Percentiles rank a stretch among this genome's conserved stretches.
Evolutionary conservation across 2,113 vertebrate species (phyloP).

Genomic region (Datnioides undecimradiatus): DNA sequence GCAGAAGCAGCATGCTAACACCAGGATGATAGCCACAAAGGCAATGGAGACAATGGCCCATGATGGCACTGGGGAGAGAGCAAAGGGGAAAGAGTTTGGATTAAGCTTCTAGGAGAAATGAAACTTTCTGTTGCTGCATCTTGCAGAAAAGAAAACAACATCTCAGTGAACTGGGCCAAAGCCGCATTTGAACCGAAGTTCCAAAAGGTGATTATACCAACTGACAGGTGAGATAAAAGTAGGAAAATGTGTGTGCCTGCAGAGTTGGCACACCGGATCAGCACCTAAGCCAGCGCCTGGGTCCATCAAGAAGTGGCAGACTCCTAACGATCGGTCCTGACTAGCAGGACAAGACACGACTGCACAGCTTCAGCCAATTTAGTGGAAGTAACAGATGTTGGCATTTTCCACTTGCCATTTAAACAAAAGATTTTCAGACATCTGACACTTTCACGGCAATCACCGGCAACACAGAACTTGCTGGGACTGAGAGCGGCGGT

Average conservation of each 20-base stretch:
- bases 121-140: not conserved
- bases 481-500: slow-evolving; percentile 20
- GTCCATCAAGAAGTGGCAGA: slow-evolving; percentile 58
- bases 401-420: slow-evolving; percentile 72
- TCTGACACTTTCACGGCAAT: slow-evolving; percentile 66
- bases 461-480: slow-evolving; percentile 27
- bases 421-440: slow-evolving; percentile 57
- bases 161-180: not conserved
- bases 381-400: slow-evolving; percentile 75
- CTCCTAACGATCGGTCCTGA: slow-evolving; percentile 65
- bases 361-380: slow-evolving; percentile 69
- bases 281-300: slow-evolving; percentile 11
- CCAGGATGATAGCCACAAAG: slow-evolving; percentile 96
- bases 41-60: slow-evolving; percentile 99
- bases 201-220: slow-evolving; percentile 25
- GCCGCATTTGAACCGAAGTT: not conserved
- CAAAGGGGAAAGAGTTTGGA: not conserved
- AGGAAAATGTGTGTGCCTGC: slow-evolving; percentile 21
- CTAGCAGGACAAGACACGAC: slow-evolving; percentile 37
- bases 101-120: slow-evolving; percentile 3
- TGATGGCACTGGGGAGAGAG: slow-evolving; percentile 89
- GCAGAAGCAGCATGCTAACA: slow-evolving; percentile 99
- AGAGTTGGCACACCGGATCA: slow-evolving; percentile 12
- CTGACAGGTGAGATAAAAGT: slow-evolving; percentile 52
- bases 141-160: not conserved